Evolutionary conservation across 2,888 invertebrate genomes (phyloP).

Genomic region (Leucozona laternaria): DNA sequence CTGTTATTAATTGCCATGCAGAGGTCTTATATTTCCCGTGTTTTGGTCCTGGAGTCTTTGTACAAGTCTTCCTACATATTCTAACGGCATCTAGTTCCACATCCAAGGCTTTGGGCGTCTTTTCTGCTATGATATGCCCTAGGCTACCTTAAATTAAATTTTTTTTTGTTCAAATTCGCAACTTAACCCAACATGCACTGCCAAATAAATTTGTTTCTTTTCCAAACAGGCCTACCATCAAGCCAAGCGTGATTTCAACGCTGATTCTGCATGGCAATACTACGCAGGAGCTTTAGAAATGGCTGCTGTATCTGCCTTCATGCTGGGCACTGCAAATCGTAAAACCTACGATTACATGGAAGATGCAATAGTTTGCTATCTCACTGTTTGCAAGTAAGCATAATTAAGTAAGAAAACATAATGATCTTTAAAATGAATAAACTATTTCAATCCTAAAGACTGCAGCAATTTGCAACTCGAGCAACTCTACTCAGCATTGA

Average conservation of each 20-base stretch:
- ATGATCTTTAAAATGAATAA: not conserved
- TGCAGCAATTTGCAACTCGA: constrained; percentile 96
- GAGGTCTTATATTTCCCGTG: too few species aligned
- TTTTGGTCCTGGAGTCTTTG: too few species aligned
- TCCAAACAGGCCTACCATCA: constrained; percentile 91
- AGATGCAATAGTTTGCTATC: constrained; percentile 95
- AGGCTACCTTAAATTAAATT: too few species aligned
- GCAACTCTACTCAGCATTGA: constrained; percentile 95
- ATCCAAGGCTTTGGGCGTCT: too few species aligned
- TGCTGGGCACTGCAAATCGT: constrained; percentile 91
- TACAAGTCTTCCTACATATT: too few species aligned
- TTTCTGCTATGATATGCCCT: too few species aligned
- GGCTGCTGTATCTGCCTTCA: constrained; percentile 96
- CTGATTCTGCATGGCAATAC: constrained; percentile 98
- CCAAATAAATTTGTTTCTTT: not conserved
- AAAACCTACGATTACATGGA: constrained; percentile 97
- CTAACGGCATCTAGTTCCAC: too few species aligned
- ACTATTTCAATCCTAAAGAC: constrained; percentile 84
- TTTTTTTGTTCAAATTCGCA: too few species aligned
- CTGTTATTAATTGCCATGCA: too few species aligned
- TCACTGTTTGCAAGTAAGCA: constrained; percentile 93
- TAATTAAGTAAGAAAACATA: not conserved
- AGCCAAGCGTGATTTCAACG: constrained; percentile 98
- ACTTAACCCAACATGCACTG: not conserved
- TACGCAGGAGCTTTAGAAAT: constrained; percentile 98